Percentiles rank a stretch among this genome's conserved stretches.
Conservation (phyloP, 2,888 invertebrate species). For the Acleris sparsana region DNA sequence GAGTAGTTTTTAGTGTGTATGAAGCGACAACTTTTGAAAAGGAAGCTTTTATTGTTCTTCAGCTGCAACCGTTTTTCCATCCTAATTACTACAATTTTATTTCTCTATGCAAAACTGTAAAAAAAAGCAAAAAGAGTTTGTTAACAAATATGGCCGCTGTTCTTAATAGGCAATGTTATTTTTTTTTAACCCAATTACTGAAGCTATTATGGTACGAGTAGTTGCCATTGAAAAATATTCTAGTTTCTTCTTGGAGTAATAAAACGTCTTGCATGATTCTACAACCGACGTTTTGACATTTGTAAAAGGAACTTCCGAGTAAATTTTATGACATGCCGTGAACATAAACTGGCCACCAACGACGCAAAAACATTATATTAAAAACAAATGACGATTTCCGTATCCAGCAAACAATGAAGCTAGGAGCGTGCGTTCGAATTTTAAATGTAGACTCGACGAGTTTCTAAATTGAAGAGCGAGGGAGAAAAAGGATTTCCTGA, state of each 20-base stretch:
- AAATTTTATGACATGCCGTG: not conserved
- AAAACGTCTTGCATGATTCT: not conserved
- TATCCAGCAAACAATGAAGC: slow-evolving; percentile 42
- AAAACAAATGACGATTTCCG: slow-evolving; percentile 47
- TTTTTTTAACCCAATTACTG: too few species aligned
- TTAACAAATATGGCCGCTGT: too few species aligned
- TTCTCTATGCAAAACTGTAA: too few species aligned
- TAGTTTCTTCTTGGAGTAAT: too few species aligned
- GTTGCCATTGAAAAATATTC: too few species aligned
- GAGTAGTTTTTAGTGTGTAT: not conserved
- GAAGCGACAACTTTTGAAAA: not conserved
- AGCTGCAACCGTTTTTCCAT: too few species aligned
- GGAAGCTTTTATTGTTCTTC: too few species aligned
- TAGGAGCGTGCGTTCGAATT: slow-evolving; percentile 47
- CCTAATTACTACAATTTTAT: too few species aligned
- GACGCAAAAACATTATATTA: slow-evolving; percentile 39
- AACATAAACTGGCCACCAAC: slow-evolving; percentile 44
- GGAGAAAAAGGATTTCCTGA: slow-evolving; percentile 40
- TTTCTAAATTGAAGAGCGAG: slow-evolving; percentile 50
- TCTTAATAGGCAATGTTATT: too few species aligned
- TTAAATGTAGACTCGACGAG: slow-evolving; percentile 44
- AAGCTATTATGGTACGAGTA: too few species aligned
- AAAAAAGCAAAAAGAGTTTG: too few species aligned
- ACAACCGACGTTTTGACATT: not conserved
- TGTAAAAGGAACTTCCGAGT: too few species aligned